Base-by-base conservation (phyloP, 2,113 vertebrate genomes). In the Eulemur rufifrons region DNA sequence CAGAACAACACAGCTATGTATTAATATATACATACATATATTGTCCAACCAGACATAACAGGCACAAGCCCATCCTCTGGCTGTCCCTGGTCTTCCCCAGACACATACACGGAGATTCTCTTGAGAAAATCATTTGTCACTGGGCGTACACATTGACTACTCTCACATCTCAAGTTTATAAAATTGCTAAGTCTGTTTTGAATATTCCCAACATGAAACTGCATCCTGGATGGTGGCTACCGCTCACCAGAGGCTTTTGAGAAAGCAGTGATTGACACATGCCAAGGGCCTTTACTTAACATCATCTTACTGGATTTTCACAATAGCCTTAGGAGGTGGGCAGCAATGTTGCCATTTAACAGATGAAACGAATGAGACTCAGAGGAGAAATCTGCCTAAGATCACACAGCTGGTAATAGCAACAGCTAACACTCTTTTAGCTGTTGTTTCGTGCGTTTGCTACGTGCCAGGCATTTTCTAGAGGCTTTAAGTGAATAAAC, bases 401-500 rank as follows among this genome's bases (percentile, higher is more conserved):
- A 52, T 29, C 42, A 45, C 8, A 74, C 5, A 76, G 56, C 50
- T 59, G 84, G 59, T 82, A 69, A 39, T 84, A 82, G 29, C 64
- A 29, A 32, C 11, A 54, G 68, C 66, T 52, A 87, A 80, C 69
- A 76, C 27, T 29, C 23, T 25, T 10, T 27, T 61, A 61, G 59
- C 59, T 27, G 27, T 27, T 27, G 25, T 61, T 61, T 61, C 5
- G 10, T 25, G 3, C 11, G 25, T n/a, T 27, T 83, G 59, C 32
- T 64, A 34, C 1, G 23, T 74, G 61, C 54, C 27, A 92, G 69
- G 54, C 27, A 73, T 83, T 95, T 85, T 86, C 86, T 34, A 78
- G 69, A 84, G 54, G 66, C 39, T 94, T 96, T 34, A 78, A 10
- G 11, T 76, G 9, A 89, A 50, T 84, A 71, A 69, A 52, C 47